Base-by-base conservation (phyloP, 2,797 vertebrate genomes). In the Notolabrus celidotus region DNA sequence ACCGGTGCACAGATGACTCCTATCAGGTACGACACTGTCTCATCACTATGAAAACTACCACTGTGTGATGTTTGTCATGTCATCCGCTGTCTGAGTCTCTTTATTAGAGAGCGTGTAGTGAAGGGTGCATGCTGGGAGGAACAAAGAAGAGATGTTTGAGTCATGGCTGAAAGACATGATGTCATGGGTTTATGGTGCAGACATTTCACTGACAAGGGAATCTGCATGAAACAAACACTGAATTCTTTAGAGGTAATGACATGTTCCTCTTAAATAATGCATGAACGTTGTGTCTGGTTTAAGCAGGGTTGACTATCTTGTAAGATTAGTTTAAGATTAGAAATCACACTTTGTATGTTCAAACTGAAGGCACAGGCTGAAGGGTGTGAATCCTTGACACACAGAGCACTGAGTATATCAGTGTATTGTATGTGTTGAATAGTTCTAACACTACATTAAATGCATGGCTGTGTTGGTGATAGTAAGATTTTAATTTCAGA, bases 1-100 rank as follows among this genome's bases (percentile, higher is more conserved):
- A 94, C 17, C 87, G 81, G 39, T 98, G 96, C 0, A 56, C 86
- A 0, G 80, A 90, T 4, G 94, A 96, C 0, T 86, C 95, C 1
- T 94, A 95, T 74, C 95, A 95, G 95, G 97, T 82, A 59, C 10
- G 0, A 19, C 1, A 41, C 42, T n/a, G 2, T 36, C 23, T 43
- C 58, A 22, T 10, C 25, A 9, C 34, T 7, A 4, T 19, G 3
- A 27, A 2, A 38, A 17, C 45, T 20, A 5, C 22, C 16, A 11
- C 7, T 20, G 5, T 7, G 7, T 1, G 10, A 20, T 60, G 23
- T 49, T 66, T 61, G n/a, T 43, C 5, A 34, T 20, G 0, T 10
- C 38, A 38, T 25, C 41, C 38, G 15, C 19, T 11, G 3, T 19
- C 19, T 31, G 3, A 33, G 43, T 12, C 10, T 19, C 36, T 27